Percentiles rank a stretch among this genome's conserved stretches.
phyloP scores from a whole-genome alignment of 2,888 invertebrate genomes.

The Drosophila demipolita region DNA sequence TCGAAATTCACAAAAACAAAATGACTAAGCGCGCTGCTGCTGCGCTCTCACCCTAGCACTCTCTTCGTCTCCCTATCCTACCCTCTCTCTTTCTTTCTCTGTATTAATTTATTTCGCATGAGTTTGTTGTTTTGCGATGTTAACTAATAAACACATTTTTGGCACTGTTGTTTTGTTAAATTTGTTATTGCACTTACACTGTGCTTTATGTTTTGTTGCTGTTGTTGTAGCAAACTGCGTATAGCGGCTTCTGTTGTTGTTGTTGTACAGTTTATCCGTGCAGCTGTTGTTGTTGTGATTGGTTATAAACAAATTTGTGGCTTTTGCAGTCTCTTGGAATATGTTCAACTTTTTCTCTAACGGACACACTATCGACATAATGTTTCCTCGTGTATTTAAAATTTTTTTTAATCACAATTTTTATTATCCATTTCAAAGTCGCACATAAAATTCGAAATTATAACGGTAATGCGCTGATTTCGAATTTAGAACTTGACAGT shows the following conservation, averaged over 20 bases:
- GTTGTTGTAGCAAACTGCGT: conserved; percentile 33
- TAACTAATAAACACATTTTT: conserved; percentile 55
- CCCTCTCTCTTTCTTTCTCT: conserved; percentile 2
- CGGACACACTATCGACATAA: conserved; percentile 83
- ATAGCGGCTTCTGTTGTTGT: conserved; percentile 35
- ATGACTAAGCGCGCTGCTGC: conserved; percentile 66
- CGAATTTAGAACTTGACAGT: background rate
- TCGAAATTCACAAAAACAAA: conserved; percentile 76
- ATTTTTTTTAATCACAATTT: conserved; percentile 33
- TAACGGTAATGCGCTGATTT: conserved; percentile 1
- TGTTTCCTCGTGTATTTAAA: conserved; percentile 48
- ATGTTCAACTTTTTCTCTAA: conserved; percentile 81
- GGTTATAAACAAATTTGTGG: conserved; percentile 56
- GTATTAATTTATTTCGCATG: conserved; percentile 28
- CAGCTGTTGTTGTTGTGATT: conserved; percentile 44
- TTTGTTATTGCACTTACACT: conserved; percentile 59
- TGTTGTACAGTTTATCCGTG: conserved; percentile 53
- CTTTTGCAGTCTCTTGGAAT: conserved; percentile 74
- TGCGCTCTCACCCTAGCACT: conserved; percentile 36
- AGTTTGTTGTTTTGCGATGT: conserved; percentile 59
- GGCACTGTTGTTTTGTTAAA: conserved; percentile 21
- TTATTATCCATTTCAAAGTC: conserved; percentile 4
- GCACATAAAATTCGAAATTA: conserved; percentile 3
- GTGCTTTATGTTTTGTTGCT: conserved; percentile 39
- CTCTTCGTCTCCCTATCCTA: conserved; percentile 13